These are phyloP conservation scores for Rhingia rostrata DNA, from an alignment of 2,888 invertebrate species.

Conservation along the genomic window DNA sequence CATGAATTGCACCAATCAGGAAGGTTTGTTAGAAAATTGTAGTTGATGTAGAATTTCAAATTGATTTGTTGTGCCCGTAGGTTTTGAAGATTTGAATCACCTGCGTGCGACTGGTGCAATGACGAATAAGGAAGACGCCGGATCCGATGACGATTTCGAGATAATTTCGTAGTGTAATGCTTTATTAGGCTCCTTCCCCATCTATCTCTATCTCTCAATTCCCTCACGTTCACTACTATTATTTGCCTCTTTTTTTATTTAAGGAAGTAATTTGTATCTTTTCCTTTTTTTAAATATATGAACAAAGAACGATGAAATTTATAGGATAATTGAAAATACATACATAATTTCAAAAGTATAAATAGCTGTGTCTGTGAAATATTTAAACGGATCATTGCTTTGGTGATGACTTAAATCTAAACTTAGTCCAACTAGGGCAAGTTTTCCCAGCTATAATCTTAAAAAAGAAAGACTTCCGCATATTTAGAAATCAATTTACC, in stretches of 20 bases:
- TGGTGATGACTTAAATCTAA: not conserved
- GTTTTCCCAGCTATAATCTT: no score
- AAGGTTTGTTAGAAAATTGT: slow-evolving; percentile 79
- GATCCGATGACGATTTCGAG: slow-evolving; percentile 93
- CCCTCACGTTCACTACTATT: slow-evolving; percentile 46
- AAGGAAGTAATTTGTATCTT: slow-evolving; percentile 31
- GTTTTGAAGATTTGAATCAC: slow-evolving; percentile 78
- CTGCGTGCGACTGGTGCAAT: slow-evolving; percentile 75
- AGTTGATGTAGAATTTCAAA: not conserved
- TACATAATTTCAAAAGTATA: slow-evolving; percentile 56
- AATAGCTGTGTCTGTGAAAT: not conserved
- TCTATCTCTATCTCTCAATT: slow-evolving; percentile 42
- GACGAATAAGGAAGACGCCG: slow-evolving; percentile 85
- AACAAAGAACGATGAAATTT: slow-evolving; percentile 68
- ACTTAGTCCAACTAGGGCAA: no score
- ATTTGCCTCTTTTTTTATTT: slow-evolving; percentile 64
- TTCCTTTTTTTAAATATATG: slow-evolving; percentile 56
- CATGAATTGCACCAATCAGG: slow-evolving; percentile 75
- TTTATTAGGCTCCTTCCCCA: slow-evolving; percentile 10
- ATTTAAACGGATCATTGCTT: no score
- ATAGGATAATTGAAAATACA: slow-evolving; percentile 72
- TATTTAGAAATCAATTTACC: no score
- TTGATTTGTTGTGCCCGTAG: slow-evolving; percentile 59
- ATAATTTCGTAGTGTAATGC: slow-evolving; percentile 86
- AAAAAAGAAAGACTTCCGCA: no score